Base-by-base conservation (phyloP, 2,797 vertebrate genomes). In the Eidolon dupreanum region DNA sequence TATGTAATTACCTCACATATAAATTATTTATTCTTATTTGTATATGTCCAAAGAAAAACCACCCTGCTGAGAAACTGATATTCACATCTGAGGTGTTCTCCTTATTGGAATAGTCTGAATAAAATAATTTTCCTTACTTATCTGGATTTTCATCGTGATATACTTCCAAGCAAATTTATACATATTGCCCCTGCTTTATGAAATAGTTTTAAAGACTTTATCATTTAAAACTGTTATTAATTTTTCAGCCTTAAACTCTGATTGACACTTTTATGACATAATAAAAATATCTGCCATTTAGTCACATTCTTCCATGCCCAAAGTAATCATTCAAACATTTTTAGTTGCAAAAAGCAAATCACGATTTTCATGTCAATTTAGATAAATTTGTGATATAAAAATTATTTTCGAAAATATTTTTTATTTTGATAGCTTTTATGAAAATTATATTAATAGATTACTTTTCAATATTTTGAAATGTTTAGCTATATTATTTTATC, bases 221-320 rank as follows among this genome's bases (percentile, higher is more conserved):
- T 98, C 92, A 97, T 97, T 98, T 98, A 97, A 97, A 97, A 96
- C 97, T 97, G 95, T 96, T 98, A 97, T 95, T 94, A 97, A 96
- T 97, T 97, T 98, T 96, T 97, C 94, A 98, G 93, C 74, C 90
- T 97, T 96, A 97, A 96, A 91, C 38, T 95, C 95, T 98, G 96
- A 97, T 74, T 98, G 96, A 97, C 73, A 96, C 97, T 95, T 95
- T 97, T 92, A 98, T 97, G 77, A 94, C 92, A 97, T 95, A 98
- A n/a, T 97, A 98, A 98, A 95, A 98, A 84, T 97, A 97, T 97
- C 97, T 98, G 97, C 95, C 92, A 98, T 95, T 92, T 97, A 93
- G 94, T 98, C 96, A 97, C 97, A 98, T 97, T 97, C 98, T 98
- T 49, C 73, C 91, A 97, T 88, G 88, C 74, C 97, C 96, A 93